Percentiles rank a stretch among this genome's conserved stretches.
phyloP scores from a whole-genome alignment of 2,113 vertebrate genomes.

The Electrona antarctica region DNA sequence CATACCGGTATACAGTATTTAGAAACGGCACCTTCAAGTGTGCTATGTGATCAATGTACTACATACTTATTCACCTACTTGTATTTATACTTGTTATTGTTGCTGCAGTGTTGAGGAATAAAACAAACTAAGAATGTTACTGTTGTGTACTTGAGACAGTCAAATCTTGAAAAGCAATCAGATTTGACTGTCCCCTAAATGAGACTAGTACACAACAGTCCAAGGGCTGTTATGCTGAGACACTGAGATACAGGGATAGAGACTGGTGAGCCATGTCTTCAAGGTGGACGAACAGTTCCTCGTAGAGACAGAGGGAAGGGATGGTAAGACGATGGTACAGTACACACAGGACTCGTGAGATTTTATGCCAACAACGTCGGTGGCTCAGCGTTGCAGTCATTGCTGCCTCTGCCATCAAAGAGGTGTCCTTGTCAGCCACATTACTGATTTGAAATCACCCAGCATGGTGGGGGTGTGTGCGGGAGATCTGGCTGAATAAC shows the following conservation, averaged over 20 bases:
- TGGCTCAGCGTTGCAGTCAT: constrained; percentile 31
- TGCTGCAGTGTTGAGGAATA: no score
- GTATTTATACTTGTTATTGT: no score
- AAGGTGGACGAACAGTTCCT: constrained; percentile 23
- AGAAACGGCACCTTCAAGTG: no score
- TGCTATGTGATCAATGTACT: no score
- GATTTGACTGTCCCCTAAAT: constrained; percentile 62
- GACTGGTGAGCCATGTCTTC: constrained; percentile 2
- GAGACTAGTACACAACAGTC: constrained; percentile 61
- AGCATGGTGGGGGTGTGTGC: constrained; percentile 15
- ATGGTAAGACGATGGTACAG: constrained; percentile 6
- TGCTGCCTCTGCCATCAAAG: neutral
- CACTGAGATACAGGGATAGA: constrained; percentile 21
- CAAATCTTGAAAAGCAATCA: constrained; percentile 47
- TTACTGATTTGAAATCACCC: constrained; percentile 41
- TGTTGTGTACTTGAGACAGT: constrained; percentile 5
- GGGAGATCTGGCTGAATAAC: no score
- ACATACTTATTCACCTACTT: no score
- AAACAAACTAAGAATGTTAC: neutral
- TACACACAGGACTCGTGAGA: constrained; percentile 19
- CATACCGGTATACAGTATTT: no score
- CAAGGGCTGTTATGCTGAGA: constrained; percentile 42
- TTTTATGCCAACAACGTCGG: constrained; percentile 18
- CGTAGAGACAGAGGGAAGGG: constrained; percentile 13
- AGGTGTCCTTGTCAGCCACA: constrained; percentile 19